Conservation (phyloP, 2,888 invertebrate genomes). For the Nesidiocoris tenuis region DNA sequence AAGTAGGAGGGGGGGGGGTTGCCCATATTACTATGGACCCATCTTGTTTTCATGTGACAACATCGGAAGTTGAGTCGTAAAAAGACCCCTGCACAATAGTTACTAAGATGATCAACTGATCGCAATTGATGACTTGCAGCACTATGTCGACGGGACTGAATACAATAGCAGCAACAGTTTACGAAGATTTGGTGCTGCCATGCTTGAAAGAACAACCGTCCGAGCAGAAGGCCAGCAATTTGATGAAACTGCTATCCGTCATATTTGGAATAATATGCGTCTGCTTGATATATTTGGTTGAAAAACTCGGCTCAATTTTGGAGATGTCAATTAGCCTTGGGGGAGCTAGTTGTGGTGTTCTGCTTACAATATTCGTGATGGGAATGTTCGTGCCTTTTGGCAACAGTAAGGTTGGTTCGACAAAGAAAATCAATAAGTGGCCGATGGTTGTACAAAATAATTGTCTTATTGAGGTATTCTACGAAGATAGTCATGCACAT, state of each 20-base stretch:
- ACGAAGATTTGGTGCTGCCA: constrained; percentile 65
- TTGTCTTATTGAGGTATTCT: too few relatives aligned
- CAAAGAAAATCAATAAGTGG: too few relatives aligned
- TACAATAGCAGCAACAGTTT: constrained; percentile 64
- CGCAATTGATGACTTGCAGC: too few relatives aligned
- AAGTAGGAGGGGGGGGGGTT: too few relatives aligned
- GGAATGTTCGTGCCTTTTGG: constrained; percentile 10
- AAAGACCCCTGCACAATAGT: too few relatives aligned
- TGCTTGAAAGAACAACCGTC: constrained; percentile 58
- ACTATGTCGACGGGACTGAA: constrained; percentile 65
- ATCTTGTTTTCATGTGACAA: too few relatives aligned
- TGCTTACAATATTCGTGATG: not conserved
- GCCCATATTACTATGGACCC: too few relatives aligned
- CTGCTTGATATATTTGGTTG: constrained; percentile 53
- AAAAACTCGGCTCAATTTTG: constrained; percentile 49
- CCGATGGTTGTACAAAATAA: too few relatives aligned
- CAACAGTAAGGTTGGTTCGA: constrained; percentile 2
- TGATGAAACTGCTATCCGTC: constrained; percentile 62
- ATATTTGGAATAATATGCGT: constrained; percentile 59
- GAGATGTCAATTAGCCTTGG: constrained; percentile 52
- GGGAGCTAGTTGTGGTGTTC: not conserved
- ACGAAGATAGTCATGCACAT: too few relatives aligned
- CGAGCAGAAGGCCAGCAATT: constrained; percentile 60
- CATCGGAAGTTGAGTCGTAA: too few relatives aligned
- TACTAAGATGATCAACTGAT: too few relatives aligned